A percentile compares a stretch with the other conserved stretches of the same genome.
phyloP scores from a whole-genome alignment of 2,797 vertebrate species.

The Notoglanidium macrostoma region DNA sequence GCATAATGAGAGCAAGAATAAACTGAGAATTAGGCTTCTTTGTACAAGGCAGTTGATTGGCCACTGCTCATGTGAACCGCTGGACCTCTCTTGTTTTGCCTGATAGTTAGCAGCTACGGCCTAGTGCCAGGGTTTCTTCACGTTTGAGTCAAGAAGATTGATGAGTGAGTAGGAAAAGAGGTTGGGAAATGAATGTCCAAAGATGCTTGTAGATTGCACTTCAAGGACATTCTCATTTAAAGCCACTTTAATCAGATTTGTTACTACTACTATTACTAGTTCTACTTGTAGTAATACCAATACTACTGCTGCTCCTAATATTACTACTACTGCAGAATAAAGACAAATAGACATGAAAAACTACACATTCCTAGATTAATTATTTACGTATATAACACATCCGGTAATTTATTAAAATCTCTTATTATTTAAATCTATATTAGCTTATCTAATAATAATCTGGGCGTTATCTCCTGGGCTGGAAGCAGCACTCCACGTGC shows the following conservation, averaged over 20 bases:
- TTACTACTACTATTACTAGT: background rate
- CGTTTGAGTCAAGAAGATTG: background rate
- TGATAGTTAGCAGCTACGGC: conserved; percentile 15
- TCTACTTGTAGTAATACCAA: background rate
- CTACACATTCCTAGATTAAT: background rate
- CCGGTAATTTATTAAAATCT: background rate
- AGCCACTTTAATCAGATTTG: background rate
- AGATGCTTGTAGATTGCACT: background rate
- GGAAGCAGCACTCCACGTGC: too few relatives aligned
- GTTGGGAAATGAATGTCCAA: background rate
- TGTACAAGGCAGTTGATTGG: conserved; percentile 12
- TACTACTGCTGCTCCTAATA: background rate
- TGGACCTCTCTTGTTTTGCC: background rate
- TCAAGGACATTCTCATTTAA: background rate
- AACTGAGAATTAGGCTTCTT: conserved; percentile 1
- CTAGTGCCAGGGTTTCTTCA: conserved; percentile 8
- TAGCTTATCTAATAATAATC: background rate
- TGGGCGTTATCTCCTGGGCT: background rate
- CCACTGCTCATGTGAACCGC: conserved; percentile 1
- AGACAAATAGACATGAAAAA: background rate
- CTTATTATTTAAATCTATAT: background rate
- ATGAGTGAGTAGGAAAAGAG: background rate
- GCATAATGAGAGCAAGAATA: background rate
- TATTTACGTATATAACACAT: background rate
- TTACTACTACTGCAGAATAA: background rate